phyloP scores from a whole-genome alignment of 1,140 invertebrate species.

The Potamilus streckersoni region DNA sequence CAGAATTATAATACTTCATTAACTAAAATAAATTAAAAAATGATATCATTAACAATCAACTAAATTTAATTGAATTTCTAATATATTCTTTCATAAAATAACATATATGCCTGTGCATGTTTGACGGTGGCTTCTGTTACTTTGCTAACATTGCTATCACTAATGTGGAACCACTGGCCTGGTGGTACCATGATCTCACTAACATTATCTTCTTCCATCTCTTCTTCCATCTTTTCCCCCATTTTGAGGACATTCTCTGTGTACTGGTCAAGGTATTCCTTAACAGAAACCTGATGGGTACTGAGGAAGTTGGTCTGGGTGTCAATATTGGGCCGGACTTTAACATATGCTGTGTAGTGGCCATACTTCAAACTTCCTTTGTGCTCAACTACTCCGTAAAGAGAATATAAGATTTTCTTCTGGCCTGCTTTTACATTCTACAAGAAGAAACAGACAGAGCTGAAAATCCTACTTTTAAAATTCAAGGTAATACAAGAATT shows the following conservation, averaged over 20 bases:
- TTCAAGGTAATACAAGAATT: no score
- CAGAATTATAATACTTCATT: no score
- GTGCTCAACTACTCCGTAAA: slow-evolving; percentile 97
- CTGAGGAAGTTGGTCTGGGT: slow-evolving; percentile 55
- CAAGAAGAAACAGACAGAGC: slow-evolving; percentile 1
- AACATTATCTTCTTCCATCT: slow-evolving; percentile 35
- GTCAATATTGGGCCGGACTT: slow-evolving; percentile 62
- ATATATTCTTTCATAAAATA: slow-evolving; percentile 87
- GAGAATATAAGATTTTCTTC: slow-evolving; percentile 81
- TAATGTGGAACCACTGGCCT: slow-evolving; percentile 93
- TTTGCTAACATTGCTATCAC: slow-evolving; percentile 90
- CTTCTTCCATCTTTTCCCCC: slow-evolving; percentile 23
- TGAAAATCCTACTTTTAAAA: no score
- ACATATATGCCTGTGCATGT: slow-evolving; percentile 90
- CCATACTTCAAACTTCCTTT: slow-evolving; percentile 89
- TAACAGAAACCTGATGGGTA: no score
- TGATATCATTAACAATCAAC: no score
- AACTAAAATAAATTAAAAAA: no score
- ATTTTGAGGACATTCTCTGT: no score
- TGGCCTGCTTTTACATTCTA: slow-evolving; percentile 60
- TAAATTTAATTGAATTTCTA: slow-evolving; percentile 17
- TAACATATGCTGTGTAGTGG: slow-evolving; percentile 94
- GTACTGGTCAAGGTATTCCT: no score
- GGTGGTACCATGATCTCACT: slow-evolving; percentile 67
- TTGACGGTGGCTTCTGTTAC: no score